These are phyloP conservation scores for Myxocyprinus asiaticus DNA, from an alignment of 2,113 vertebrate genomes.

Conservation along the genomic window DNA sequence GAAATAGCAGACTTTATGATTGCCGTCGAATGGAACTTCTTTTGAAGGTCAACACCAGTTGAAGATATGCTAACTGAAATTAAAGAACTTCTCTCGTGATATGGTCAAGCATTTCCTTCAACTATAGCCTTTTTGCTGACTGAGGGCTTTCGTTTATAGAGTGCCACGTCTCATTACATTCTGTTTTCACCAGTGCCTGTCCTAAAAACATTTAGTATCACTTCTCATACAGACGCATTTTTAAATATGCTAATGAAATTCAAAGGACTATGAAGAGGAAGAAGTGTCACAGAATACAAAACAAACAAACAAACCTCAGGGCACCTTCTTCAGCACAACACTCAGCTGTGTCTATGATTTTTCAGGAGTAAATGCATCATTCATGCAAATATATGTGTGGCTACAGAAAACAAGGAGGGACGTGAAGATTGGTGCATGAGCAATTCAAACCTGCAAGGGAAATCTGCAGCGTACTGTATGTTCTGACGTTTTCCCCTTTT, in stretches of 20 bases:
- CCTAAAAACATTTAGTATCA: neutral
- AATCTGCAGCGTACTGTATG: slow-evolving; percentile 1
- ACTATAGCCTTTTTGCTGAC: slow-evolving; percentile 33
- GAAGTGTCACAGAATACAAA: neutral
- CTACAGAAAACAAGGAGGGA: slow-evolving; percentile 23
- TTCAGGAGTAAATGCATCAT: slow-evolving; percentile 16
- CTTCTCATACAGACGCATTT: neutral
- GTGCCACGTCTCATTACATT: slow-evolving; percentile 26
- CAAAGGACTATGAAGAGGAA: neutral
- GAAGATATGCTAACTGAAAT: slow-evolving; percentile 33
- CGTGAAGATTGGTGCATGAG: neutral
- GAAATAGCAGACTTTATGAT: neutral
- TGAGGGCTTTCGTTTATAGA: slow-evolving; percentile 31
- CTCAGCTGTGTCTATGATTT: slow-evolving; percentile 10
- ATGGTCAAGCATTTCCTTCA: slow-evolving; percentile 38
- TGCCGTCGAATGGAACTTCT: slow-evolving; percentile 25
- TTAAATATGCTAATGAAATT: neutral
- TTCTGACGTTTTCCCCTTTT: neutral
- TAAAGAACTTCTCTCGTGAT: slow-evolving; percentile 16
- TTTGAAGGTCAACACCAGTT: slow-evolving; percentile 41
- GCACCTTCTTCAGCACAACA: slow-evolving; percentile 2
- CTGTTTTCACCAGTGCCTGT: neutral
- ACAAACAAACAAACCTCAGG: slow-evolving; percentile 17
- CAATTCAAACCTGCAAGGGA: neutral
- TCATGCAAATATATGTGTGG: slow-evolving; percentile 43